Percentiles rank a stretch among this genome's conserved stretches.
Conservation (phyloP, 92 coral and sea anemone genomes). For the Plumapathes pennacea region DNA sequence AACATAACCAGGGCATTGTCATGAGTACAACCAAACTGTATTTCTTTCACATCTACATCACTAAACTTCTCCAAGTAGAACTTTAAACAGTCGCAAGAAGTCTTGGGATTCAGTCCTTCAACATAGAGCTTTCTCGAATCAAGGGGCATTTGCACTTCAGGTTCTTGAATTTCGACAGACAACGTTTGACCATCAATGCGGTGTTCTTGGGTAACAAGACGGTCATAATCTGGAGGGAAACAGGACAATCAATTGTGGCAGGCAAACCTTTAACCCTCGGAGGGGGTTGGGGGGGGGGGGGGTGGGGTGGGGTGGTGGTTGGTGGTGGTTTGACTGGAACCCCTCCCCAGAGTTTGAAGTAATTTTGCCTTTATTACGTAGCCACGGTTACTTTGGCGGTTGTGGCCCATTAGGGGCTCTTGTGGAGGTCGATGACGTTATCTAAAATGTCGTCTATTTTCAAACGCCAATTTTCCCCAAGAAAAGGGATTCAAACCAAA, state of each 20-base stretch:
- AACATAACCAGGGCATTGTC: constrained; percentile 30
- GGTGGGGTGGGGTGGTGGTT: too few relatives aligned
- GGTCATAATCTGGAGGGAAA: constrained; percentile 11
- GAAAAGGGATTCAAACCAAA: too few relatives aligned
- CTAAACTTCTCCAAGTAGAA: constrained; percentile 38
- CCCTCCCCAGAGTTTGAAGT: not conserved
- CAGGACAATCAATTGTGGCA: too few relatives aligned
- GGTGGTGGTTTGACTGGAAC: constrained; percentile 2
- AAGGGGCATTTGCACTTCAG: constrained; percentile 13
- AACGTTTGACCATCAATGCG: constrained; percentile 6
- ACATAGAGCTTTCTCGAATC: constrained; percentile 21
- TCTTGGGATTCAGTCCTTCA: constrained; percentile 10
- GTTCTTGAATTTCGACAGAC: constrained; percentile 6
- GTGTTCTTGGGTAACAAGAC: constrained; percentile 20
- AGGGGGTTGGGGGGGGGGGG: too few relatives aligned
- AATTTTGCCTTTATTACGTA: not conserved
- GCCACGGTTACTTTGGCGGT: too few relatives aligned
- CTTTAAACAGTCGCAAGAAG: constrained; percentile 20
- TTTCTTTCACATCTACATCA: constrained; percentile 7
- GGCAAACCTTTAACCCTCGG: not conserved
- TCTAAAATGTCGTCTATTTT: too few relatives aligned
- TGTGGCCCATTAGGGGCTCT: too few relatives aligned
- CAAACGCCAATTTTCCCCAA: too few relatives aligned
- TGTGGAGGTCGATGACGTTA: too few relatives aligned
- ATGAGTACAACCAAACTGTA: constrained; percentile 17